Percentiles rank a stretch among this genome's conserved stretches.
Conservation (phyloP, 2,113 vertebrate genomes). For the Arothron firmamentum region DNA sequence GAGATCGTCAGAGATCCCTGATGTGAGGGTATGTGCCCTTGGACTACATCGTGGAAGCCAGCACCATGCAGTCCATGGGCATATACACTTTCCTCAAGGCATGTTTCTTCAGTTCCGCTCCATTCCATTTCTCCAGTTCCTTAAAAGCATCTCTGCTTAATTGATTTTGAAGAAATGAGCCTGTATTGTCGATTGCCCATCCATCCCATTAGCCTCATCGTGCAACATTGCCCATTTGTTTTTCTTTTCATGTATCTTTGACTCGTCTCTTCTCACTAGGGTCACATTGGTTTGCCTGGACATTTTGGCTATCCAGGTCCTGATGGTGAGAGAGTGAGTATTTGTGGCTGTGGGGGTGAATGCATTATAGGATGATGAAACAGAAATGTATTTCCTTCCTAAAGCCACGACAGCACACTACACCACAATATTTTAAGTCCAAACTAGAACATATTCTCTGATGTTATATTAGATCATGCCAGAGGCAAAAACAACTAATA, state of each 20-base stretch:
- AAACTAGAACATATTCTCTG: constrained; percentile 12
- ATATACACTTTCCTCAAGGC: constrained; percentile 99
- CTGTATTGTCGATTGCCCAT: not conserved
- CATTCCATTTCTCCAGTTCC: not conserved
- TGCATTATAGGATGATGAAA: constrained; percentile 25
- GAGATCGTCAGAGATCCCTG: constrained; percentile 80
- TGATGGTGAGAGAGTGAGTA: constrained; percentile 95
- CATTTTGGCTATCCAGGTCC: constrained; percentile 87
- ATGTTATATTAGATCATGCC: constrained; percentile 22
- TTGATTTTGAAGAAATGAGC: constrained; percentile 3
- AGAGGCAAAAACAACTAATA: constrained; percentile 6
- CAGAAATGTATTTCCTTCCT: constrained; percentile 29
- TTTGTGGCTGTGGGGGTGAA: constrained; percentile 21
- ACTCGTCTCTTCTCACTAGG: constrained; percentile 73
- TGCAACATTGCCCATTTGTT: constrained; percentile 1
- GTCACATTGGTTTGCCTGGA: constrained; percentile 90
- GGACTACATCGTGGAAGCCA: constrained; percentile 99
- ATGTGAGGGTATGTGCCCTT: constrained; percentile 99
- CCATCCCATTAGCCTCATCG: constrained; percentile 53
- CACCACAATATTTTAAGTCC: constrained; percentile 18
- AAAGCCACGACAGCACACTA: constrained; percentile 20
- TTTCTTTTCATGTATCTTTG: constrained; percentile 8
- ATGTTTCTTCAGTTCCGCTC: constrained; percentile 78
- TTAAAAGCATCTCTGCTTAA: constrained; percentile 6
- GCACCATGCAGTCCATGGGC: constrained; percentile 99